Conservation (phyloP, 2,797 vertebrate genomes). For the Acomys russatus region DNA sequence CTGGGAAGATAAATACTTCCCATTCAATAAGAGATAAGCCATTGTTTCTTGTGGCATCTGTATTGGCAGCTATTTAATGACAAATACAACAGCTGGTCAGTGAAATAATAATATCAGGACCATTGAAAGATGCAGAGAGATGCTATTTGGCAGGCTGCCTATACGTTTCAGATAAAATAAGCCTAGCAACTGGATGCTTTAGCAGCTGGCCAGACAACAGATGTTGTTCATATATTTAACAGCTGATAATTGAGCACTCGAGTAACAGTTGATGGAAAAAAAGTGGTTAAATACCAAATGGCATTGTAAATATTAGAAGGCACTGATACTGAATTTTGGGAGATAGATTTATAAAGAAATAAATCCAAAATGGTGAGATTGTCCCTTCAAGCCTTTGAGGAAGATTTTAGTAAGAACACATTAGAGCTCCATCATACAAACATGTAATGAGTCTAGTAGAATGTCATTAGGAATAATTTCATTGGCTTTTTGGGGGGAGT, state of each 20-base stretch:
- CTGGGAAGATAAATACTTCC: conserved; percentile 59
- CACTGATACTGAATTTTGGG: conserved; percentile 51
- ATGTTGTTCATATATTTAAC: conserved; percentile 81
- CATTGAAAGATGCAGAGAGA: conserved; percentile 72
- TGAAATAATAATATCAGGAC: conserved; percentile 76
- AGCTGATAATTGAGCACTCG: conserved; percentile 81
- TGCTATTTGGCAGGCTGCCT: conserved; percentile 77
- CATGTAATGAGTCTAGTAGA: neutral
- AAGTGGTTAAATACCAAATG: conserved; percentile 68
- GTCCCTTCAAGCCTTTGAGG: neutral
- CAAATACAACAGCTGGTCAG: conserved; percentile 82
- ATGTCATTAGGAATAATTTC: neutral
- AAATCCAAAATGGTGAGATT: neutral
- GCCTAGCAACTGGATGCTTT: conserved; percentile 72
- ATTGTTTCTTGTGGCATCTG: conserved; percentile 76
- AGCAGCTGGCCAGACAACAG: conserved; percentile 86
- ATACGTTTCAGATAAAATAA: conserved; percentile 77
- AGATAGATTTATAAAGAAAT: neutral
- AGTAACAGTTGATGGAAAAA: conserved; percentile 75
- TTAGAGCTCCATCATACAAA: neutral
- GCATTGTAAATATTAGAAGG: conserved; percentile 51
- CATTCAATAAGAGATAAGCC: neutral
- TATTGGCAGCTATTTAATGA: conserved; percentile 77
- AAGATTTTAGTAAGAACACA: conserved; percentile 30
- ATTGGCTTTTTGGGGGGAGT: neutral